Evolutionary conservation across 2,797 vertebrate species (phyloP).

Genomic region (Anguilla pacifica): DNA sequence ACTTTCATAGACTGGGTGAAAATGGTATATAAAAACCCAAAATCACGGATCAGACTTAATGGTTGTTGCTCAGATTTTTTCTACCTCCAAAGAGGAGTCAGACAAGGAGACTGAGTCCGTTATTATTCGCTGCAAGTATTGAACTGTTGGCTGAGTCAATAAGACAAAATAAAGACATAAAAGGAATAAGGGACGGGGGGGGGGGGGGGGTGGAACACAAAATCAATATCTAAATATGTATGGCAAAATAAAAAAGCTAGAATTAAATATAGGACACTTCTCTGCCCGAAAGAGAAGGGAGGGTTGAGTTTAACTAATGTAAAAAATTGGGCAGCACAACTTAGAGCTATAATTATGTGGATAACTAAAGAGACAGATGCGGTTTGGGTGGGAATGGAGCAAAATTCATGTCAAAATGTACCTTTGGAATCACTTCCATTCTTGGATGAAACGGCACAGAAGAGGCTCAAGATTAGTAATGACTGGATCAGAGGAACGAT

Average conservation of each 20-base stretch:
- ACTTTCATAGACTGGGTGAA: too few relatives aligned
- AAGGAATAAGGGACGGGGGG: neutral
- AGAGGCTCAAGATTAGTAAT: neutral
- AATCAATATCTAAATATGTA: neutral
- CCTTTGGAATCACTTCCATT: neutral
- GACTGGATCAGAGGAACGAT: neutral
- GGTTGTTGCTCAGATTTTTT: conserved; percentile 24
- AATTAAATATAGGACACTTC: neutral
- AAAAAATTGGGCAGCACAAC: too few relatives aligned
- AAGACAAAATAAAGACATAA: neutral
- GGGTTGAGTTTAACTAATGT: too few relatives aligned
- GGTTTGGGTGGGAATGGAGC: neutral
- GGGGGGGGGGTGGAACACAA: neutral
- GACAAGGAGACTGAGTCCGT: conserved; percentile 17
- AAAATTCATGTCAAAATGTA: neutral
- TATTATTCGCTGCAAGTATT: too few relatives aligned
- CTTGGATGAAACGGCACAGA: neutral
- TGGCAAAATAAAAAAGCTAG: neutral
- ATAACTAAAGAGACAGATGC: too few relatives aligned
- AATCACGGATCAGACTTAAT: neutral
- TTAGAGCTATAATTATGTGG: too few relatives aligned
- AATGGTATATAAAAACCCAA: too few relatives aligned
- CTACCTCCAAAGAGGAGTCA: conserved; percentile 20
- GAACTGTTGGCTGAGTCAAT: too few relatives aligned
- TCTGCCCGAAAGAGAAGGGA: too few relatives aligned